Evolutionary conservation across 1,140 invertebrate species (phyloP), one percentile per base, ranked within the genome.

Genomic region (Micrasema minimum): DNA sequence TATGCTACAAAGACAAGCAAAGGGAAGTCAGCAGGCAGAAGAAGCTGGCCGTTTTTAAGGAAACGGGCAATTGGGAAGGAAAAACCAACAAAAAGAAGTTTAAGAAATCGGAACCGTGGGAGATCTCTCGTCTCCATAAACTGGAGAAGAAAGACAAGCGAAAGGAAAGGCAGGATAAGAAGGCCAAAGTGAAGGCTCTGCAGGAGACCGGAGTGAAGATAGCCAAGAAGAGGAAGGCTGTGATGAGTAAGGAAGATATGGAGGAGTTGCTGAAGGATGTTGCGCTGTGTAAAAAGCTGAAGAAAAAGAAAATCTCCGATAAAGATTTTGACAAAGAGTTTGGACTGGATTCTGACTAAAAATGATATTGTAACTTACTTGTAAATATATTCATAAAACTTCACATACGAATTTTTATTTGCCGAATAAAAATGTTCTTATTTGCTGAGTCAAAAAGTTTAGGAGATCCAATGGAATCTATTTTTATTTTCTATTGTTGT

Each of bases 211-310:
- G 78, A 71, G 68, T 66, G 31, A 77, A 77, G 57, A 82, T 80
- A 48, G 80, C 82, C 68, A 83, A 82, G 16, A 88, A 87, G 71
- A 82, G 85, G 74, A 81, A 84, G 73, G 80, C 83, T 75, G 82
- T 87, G 66, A 84, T 89, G 35, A 89, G 87, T 18, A 86, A 92
- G 75, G 91, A 93, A 72, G 94, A 97, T 74, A 79, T 95, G n/a
- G 88, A 93, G 50, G 94, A 97, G 77, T 80, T 97, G 26, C 90
- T 89, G 5, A 90, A 90, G 71, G 95, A 97, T 81, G 88, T 94
- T 48, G 88, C 90, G 1, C 82, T 97, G 35, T 86, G 97, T 16
- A 97, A 97, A 79, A 96, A 95, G 78, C 83, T 96, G 0, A 97
- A 96, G 79, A 94, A 91, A 77, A 91, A 92, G 77, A 97, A 96